Conservation (phyloP, 1,140 invertebrate species). For the Galleria mellonella region DNA sequence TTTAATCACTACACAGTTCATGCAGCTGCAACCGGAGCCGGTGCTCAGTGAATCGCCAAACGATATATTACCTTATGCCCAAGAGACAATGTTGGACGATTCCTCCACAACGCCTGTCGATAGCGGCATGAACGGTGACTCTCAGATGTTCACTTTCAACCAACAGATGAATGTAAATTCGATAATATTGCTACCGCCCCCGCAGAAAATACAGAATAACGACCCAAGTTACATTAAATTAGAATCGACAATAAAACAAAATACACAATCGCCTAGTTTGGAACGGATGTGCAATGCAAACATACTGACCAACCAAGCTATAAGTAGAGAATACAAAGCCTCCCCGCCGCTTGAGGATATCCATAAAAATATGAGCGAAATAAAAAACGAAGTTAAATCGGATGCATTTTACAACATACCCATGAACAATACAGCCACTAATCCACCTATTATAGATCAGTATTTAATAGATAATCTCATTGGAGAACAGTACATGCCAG, state of each 20-base stretch:
- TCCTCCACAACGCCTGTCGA: conserved; percentile 40
- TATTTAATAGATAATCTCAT: conserved; percentile 62
- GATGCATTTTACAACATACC: conserved; percentile 55
- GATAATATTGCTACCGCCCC: conserved; percentile 42
- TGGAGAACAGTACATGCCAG: conserved; percentile 53
- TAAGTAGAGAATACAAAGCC: conserved; percentile 57
- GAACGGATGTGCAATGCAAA: conserved; percentile 64
- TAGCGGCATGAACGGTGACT: conserved; percentile 39
- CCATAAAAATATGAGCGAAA: conserved; percentile 60
- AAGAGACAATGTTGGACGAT: conserved; percentile 40
- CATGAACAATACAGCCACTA: conserved; percentile 32
- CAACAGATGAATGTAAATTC: conserved; percentile 53
- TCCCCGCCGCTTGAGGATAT: conserved; percentile 62
- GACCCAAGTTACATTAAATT: conserved; percentile 66
- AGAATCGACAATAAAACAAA: conserved; percentile 61
- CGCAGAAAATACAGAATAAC: conserved; percentile 48
- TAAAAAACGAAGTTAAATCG: conserved; percentile 67
- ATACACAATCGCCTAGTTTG: conserved; percentile 59
- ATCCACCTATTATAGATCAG: conserved; percentile 51
- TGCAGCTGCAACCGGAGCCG: conserved; percentile 56
- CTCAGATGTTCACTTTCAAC: conserved; percentile 60
- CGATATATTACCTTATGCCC: conserved; percentile 47
- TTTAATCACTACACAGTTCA: conserved; percentile 59
- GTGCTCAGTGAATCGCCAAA: conserved; percentile 46
- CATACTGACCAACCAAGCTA: conserved; percentile 41